phyloP scores from a whole-genome alignment of 2,797 vertebrate genomes.

The Enteromius treurensis region DNA sequence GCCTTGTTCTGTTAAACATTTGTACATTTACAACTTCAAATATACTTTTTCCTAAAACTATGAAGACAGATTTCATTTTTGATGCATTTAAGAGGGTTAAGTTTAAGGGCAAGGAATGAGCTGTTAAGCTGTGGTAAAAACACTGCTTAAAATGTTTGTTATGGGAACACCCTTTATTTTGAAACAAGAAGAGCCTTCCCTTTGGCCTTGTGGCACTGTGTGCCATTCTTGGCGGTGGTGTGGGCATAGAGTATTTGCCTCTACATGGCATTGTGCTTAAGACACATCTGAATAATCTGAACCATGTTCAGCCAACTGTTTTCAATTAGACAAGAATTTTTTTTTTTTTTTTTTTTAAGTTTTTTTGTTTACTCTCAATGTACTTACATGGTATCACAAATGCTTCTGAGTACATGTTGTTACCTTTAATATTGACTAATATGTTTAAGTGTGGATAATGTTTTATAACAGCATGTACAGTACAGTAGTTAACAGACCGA shows the following conservation, averaged over 20 bases:
- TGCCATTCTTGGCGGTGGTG: constrained; percentile 85
- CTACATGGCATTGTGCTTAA: constrained; percentile 95
- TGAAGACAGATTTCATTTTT: constrained; percentile 8
- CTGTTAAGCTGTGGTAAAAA: constrained; percentile 44
- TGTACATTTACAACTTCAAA: not conserved
- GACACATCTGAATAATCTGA: constrained; percentile 97
- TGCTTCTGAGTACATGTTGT: not conserved
- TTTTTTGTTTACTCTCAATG: constrained; percentile 69
- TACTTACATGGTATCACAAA: constrained; percentile 42
- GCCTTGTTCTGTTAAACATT: not conserved
- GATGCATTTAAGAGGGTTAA: constrained; percentile 37
- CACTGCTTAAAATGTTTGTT: constrained; percentile 57
- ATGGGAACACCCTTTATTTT: constrained; percentile 64
- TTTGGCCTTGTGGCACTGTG: constrained; percentile 89
- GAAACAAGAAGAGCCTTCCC: constrained; percentile 82
- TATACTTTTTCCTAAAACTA: not conserved
- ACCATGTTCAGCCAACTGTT: constrained; percentile 96
- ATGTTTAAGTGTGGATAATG: constrained; percentile 8
- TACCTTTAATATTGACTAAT: constrained; percentile 9
- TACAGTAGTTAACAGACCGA: not conserved
- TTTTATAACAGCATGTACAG: not conserved
- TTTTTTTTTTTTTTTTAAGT: constrained; percentile 63
- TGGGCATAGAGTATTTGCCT: constrained; percentile 96
- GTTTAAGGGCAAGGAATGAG: constrained; percentile 12
- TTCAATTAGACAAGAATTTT: constrained; percentile 57